A percentile compares a stretch with the other conserved stretches of the same genome.
These are phyloP conservation scores for Ciconia maguari DNA, from an alignment of 2,113 vertebrate genomes.

Conservation along the genomic window DNA sequence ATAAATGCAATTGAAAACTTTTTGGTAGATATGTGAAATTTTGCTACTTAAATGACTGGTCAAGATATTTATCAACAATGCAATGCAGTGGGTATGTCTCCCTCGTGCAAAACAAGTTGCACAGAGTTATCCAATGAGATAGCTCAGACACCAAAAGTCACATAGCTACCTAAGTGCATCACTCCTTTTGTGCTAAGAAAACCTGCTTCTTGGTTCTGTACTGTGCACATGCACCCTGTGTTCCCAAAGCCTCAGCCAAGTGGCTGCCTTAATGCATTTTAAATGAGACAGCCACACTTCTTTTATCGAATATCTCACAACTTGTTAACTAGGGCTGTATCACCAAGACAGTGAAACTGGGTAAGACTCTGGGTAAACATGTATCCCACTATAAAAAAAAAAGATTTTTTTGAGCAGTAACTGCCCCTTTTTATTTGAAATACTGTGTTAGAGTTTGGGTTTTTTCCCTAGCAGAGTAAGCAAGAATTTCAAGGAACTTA, in stretches of 20 bases:
- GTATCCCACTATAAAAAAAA: neutral
- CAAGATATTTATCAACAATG: neutral
- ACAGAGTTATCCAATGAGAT: neutral
- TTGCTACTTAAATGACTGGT: neutral
- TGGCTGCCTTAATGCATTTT: neutral
- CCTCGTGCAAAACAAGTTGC: neutral
- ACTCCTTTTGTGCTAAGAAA: neutral
- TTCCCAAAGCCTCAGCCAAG: neutral
- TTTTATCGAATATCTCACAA: neutral
- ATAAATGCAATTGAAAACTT: neutral
- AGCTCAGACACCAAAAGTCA: neutral
- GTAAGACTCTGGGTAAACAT: neutral
- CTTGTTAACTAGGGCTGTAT: neutral
- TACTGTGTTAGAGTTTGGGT: neutral
- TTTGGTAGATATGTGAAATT: neutral
- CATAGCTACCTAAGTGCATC: fast-evolving
- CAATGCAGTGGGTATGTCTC: neutral
- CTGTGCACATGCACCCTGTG: neutral
- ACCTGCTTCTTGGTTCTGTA: neutral
- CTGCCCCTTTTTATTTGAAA: neutral
- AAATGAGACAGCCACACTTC: neutral
- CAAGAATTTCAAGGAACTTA: neutral
- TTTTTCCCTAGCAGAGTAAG: too few relatives aligned
- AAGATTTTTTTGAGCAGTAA: neutral
- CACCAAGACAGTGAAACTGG: neutral